Evolutionary conservation across 1,140 invertebrate species (phyloP).

Genomic region (Calosoma granatense): DNA sequence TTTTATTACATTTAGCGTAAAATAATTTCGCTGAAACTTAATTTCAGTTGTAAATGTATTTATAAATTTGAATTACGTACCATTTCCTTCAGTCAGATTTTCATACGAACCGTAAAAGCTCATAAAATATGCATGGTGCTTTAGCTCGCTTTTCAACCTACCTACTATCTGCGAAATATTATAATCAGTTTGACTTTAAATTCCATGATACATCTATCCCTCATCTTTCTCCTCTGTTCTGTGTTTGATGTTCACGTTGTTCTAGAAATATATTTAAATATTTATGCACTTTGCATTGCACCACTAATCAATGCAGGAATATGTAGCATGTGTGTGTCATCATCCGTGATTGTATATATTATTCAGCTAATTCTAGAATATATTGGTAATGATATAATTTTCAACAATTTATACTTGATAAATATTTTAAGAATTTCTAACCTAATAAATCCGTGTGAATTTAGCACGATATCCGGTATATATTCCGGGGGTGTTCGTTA

Average conservation of each 20-base stretch:
- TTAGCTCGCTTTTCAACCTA: constrained; percentile 2
- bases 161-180: constrained; percentile 1
- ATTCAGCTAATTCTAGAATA: no score
- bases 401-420: no score
- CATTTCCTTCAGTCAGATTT: constrained; percentile 4
- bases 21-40: neutral
- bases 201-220: neutral
- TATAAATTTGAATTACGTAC: constrained; percentile 4
- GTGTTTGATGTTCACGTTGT: no score
- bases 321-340: no score
- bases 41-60: constrained; percentile 3
- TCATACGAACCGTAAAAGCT: constrained; percentile 8
- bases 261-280: no score
- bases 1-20: neutral
- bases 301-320: no score
- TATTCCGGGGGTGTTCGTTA: neutral
- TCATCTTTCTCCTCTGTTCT: no score
- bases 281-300: no score
- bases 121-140: constrained; percentile 3
- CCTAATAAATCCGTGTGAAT: neutral
- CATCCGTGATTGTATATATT: no score
- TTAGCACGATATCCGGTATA: neutral
- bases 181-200: constrained; percentile 5
- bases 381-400: no score
- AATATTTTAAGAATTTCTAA: no score